Percentiles rank a stretch among this genome's conserved stretches.
phyloP scores from a whole-genome alignment of 2,797 vertebrate genomes.

The Oryzias sinensis region DNA sequence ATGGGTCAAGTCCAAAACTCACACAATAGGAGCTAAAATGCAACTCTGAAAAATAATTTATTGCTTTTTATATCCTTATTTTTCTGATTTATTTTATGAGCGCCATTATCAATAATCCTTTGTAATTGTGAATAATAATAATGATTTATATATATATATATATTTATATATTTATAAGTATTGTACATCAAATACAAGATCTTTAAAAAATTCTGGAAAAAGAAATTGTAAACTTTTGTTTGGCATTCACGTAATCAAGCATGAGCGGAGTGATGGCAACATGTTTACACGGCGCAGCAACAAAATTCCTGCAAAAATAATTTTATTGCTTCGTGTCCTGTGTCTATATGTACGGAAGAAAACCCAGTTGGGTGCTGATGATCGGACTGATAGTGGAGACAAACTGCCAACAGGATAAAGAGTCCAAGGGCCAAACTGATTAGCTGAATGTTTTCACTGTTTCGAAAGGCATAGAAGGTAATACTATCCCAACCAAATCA shows the following conservation, averaged over 20 bases:
- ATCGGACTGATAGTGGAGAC: slow-evolving; percentile 41
- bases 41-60: slow-evolving; percentile 99
- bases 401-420: slow-evolving; percentile 51
- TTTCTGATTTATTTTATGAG: slow-evolving; percentile 73
- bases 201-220: slow-evolving; percentile 88
- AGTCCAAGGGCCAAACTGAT: slow-evolving; percentile 55
- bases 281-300: slow-evolving; percentile 80
- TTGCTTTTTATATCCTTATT: slow-evolving; percentile 88
- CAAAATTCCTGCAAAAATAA: slow-evolving; percentile 86
- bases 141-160: slow-evolving; percentile 59
- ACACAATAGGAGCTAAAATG: slow-evolving; percentile 96
- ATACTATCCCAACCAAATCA: slow-evolving; percentile 64
- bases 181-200: slow-evolving; percentile 96
- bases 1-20: slow-evolving; percentile 90
- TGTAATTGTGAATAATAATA: slow-evolving; percentile 78
- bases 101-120: slow-evolving; percentile 70
- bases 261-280: slow-evolving; percentile 84
- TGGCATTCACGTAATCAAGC: slow-evolving; percentile 96
- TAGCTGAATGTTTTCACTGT: slow-evolving; percentile 68
- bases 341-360: slow-evolving; percentile 66
- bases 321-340: slow-evolving; percentile 98
- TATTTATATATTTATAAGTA: slow-evolving; percentile 48
- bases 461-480: slow-evolving; percentile 79
- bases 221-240: slow-evolving; percentile 99
- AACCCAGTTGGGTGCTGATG: slow-evolving; percentile 48